A percentile compares a stretch with the other conserved stretches of the same genome.
Conservation (phyloP, 2,797 vertebrate genomes). For the Hozukius guyotensis region DNA sequence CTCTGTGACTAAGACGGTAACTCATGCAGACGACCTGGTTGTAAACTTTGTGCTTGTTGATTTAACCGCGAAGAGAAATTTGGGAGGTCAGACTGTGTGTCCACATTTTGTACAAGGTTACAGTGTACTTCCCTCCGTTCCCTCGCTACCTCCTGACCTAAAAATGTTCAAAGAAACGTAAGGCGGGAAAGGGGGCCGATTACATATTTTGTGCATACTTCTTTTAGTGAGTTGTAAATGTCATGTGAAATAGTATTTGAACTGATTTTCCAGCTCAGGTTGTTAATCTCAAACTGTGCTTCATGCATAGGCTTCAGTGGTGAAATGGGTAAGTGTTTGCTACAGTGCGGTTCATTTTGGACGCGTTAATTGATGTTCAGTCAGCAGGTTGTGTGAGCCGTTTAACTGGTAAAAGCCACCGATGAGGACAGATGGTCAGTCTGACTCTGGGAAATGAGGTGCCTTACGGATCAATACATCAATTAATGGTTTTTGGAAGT, state of each 20-base stretch:
- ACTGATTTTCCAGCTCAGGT: background rate
- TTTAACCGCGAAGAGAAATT: conserved; percentile 55
- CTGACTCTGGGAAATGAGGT: conserved; percentile 41
- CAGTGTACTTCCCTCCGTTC: conserved; percentile 32
- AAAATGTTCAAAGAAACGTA: conserved; percentile 28
- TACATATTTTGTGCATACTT: conserved; percentile 3
- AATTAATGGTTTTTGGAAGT: conserved; percentile 71
- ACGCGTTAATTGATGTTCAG: conserved; percentile 43
- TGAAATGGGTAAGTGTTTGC: conserved; percentile 6
- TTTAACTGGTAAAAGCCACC: conserved; percentile 66
- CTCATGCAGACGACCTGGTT: conserved; percentile 24
- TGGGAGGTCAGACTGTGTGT: conserved; percentile 50
- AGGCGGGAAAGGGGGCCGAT: background rate
- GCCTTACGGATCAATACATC: conserved; percentile 58
- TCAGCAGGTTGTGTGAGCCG: conserved; percentile 44
- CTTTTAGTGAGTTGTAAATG: background rate
- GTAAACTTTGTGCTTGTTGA: conserved; percentile 69
- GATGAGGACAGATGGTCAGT: conserved; percentile 25
- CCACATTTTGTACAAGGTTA: conserved; percentile 35
- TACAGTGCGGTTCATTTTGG: conserved; percentile 12
- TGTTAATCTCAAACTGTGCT: background rate
- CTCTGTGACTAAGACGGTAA: conserved; percentile 42
- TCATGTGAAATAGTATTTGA: background rate
- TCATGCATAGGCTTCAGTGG: background rate
- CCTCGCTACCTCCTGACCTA: conserved; percentile 5